Evolutionary conservation across 2,888 invertebrate species (phyloP), one percentile per base, ranked within the genome.

Genomic region (Portevinia maculata): DNA sequence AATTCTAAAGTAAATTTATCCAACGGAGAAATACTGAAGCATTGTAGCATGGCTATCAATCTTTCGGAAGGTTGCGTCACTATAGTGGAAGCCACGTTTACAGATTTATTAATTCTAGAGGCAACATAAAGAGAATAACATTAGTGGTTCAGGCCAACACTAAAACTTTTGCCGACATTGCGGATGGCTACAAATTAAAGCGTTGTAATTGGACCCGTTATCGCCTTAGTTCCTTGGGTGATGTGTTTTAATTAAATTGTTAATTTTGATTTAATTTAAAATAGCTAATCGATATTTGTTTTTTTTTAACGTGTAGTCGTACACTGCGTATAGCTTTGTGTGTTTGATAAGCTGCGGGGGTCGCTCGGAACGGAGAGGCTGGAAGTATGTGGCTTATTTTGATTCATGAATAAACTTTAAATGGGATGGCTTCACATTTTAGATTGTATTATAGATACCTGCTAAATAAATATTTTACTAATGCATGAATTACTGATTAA

Each of bases 231-330:
- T 1, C 21, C 32, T 32, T 41, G 24, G 34, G 70, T 64, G 73
- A 46, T 65, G 50, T 30, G 65, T 34, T 78, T 65, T 78, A 78
- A 78, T 78, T 78, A 64, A 71, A 78, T 59, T 71, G 71, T 71
- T 57, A 59, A 78, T 71, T 78, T 52, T 60, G 41, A 52, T 50
- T 64, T 57, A 24, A 24, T 24, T 50, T 41, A 64, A 64, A 64
- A 34, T n/a, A 50, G 28, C 46, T 78, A 79, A 79, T 79, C 59
- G 73, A 19, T 73, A 60, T 65, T 59, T 48, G 73, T 79, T 57
- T 60, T n/a, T n/a, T n/a, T n/a, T n/a, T n/a, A n/a, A n/a, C n/a
- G n/a, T n/a, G n/a, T n/a, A n/a, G n/a, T n/a, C n/a, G n/a, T n/a
- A n/a, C n/a, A n/a, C n/a, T n/a, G n/a, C n/a, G n/a, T n/a, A n/a